Evolutionary conservation across 2,113 vertebrate species (phyloP), one percentile per base, ranked within the genome.

Genomic region (Scytalopus superciliaris): DNA sequence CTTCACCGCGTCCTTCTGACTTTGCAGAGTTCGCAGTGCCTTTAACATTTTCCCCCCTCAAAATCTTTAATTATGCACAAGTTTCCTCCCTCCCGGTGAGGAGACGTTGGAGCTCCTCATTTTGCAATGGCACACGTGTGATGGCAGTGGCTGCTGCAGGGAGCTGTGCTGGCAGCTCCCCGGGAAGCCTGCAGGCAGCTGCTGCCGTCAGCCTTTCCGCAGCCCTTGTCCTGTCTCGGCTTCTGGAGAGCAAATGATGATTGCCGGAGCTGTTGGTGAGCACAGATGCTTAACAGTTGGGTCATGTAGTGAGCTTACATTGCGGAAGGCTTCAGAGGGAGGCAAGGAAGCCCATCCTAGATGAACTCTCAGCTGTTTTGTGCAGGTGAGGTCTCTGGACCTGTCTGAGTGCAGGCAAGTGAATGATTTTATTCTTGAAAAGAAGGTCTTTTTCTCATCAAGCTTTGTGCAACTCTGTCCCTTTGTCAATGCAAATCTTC

Each of bases 81-180:
- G 35, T 75, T 87, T 42, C 66, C 81, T 93, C 67, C 89, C 67
- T 78, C 12, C 1, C 1, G 8, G 40, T 19, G 77, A 35, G 63
- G 80, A 79, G 56, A 28, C 0, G 1, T 19, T 85, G 12, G 4
- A 19, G n/a, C 9, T 55, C 3, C 33, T 52, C 5, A 0, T 87
- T 91, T 84, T 30, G 70, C 83, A 55, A 0, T 44, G 91, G 16
- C 52, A 45, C 73, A 19, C 40, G 2, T 8, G 37, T 30, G 68
- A 8, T 67, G 82, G 40, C 68, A 21, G 89, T 50, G 91, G 55
- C 81, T 78, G 77, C 88, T 81, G 69, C 69, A 49, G 74, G 83
- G 84, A 79, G 67, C 28, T 55, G 67, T 79, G 78, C 73, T 84
- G 3, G 56, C 63, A 67, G 47, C 83, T 88, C 60, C 80, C 76